Percentiles rank a stretch among this genome's conserved stretches.
phyloP scores from a whole-genome alignment of 2,113 vertebrate genomes.

The Natator depressus region DNA sequence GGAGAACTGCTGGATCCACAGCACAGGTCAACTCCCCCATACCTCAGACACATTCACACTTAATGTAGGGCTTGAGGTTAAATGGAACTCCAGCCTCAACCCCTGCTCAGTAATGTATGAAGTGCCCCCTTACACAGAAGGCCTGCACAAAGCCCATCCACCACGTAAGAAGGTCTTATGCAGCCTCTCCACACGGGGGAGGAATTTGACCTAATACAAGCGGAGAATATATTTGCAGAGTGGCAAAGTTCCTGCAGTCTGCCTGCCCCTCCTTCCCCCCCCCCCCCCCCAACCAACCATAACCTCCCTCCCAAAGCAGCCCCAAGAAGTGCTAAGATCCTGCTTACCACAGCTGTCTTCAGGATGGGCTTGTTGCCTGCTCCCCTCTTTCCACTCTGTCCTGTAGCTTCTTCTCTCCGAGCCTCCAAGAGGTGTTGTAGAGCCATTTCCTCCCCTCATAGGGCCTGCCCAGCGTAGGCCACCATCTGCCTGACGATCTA shows the following conservation, averaged over 20 bases:
- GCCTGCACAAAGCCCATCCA: not conserved
- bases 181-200: not conserved
- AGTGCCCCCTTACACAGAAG: not conserved
- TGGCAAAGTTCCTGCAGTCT: not conserved
- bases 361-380: fast-evolving
- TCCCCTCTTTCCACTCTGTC: not conserved
- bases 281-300: not conserved
- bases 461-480: fast-evolving
- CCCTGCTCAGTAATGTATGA: not conserved
- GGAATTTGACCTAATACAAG: not conserved
- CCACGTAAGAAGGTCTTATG: fast-evolving
- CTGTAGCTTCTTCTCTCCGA: not conserved
- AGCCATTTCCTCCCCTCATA: not conserved
- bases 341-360: not conserved
- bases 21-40: not conserved
- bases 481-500: not conserved
- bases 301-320: not conserved
- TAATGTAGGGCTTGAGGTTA: not conserved
- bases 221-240: not conserved
- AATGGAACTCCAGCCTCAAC: not conserved
- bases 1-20: fast-evolving
- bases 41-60: fast-evolving
- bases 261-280: not conserved
- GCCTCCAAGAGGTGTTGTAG: not conserved
- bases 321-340: not conserved